Evolutionary conservation across 2,113 vertebrate genomes (phyloP), one percentile per base, ranked within the genome.

Genomic region (Chauna torquata): DNA sequence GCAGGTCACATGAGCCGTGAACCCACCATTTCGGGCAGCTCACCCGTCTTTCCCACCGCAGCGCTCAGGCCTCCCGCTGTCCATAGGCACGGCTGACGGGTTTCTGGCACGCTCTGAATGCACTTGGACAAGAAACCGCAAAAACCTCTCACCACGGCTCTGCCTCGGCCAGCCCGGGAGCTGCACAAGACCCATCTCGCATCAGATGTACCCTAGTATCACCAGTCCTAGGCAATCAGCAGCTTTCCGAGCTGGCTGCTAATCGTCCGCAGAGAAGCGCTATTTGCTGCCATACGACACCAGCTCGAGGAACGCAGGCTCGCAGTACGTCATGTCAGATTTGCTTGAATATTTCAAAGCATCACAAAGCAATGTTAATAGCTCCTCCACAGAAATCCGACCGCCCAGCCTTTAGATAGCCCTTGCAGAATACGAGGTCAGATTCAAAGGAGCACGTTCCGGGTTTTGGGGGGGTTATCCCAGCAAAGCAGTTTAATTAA

Each of bases 401-500:
- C 6, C 4, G 6, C 22, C 30, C 32, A 24, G 42, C 36, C 17
- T 17, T 15, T 3, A 40, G 19, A 8, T 1, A 79, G 25, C 28
- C 12, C 40, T 17, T 17, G 22, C 30, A 72, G 77, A 36, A 55
- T 17, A 62, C 17, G 68, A 77, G 11, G 3, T 8, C 2, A 10
- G 11, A 55, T 66, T 69, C 74, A 19, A 58, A 77, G n/a, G 20
- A 77, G 34, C 3, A 5, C 6, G 1, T 12, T n/a, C 34, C 15
- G 4, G 5, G 49, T 61, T 65, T 4, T 40, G n/a, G 10, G 50
- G 50, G 50, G 50, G 47, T 27, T 52, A 13, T 52, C 50, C 50
- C 50, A 13, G 24, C 38, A 36, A 80, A 92, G 57, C 87, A 57
- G 38, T 86, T 97, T 94, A 88, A 90, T 89, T 68, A 91, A n/a